Conservation (phyloP, 2,888 invertebrate species). For the Parnassius orleans region DNA sequence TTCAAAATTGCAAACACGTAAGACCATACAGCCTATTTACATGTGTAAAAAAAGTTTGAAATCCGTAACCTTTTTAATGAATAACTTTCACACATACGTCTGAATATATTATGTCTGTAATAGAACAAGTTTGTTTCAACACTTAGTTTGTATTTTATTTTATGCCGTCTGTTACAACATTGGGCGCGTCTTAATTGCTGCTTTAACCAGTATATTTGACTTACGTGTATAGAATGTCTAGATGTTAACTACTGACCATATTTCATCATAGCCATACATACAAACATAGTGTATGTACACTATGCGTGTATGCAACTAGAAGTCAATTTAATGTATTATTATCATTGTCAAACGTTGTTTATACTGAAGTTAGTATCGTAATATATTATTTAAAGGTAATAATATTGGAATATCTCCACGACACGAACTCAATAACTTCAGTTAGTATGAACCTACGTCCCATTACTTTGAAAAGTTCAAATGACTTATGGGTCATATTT, state of each 20-base stretch:
- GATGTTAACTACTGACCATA: conserved; percentile 16
- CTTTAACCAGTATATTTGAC: not conserved
- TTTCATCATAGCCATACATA: not conserved
- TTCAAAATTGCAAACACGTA: too few relatives aligned
- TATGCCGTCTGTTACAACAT: not conserved
- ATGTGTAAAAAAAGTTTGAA: too few relatives aligned
- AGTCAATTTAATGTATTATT: conserved; percentile 8
- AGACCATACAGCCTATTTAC: too few relatives aligned
- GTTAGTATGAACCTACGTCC: conserved; percentile 1
- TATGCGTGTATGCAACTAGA: conserved; percentile 2
- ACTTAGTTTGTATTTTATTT: too few relatives aligned
- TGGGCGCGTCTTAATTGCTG: not conserved
- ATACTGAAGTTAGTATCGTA: conserved; percentile 1
- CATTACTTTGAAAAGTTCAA: too few relatives aligned
- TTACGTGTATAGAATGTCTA: conserved; percentile 4
- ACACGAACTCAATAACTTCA: not conserved
- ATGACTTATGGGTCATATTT: too few relatives aligned
- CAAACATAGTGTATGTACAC: too few relatives aligned
- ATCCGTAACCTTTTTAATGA: too few relatives aligned
- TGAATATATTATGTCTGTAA: too few relatives aligned
- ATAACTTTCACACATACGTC: too few relatives aligned
- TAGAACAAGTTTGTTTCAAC: too few relatives aligned
- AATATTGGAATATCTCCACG: conserved; percentile 18
- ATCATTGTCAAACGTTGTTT: conserved; percentile 11
- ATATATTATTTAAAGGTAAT: conserved; percentile 11